These are phyloP conservation scores for Halcyon chelicuti DNA, from an alignment of 2,797 vertebrate species.

Conservation along the genomic window DNA sequence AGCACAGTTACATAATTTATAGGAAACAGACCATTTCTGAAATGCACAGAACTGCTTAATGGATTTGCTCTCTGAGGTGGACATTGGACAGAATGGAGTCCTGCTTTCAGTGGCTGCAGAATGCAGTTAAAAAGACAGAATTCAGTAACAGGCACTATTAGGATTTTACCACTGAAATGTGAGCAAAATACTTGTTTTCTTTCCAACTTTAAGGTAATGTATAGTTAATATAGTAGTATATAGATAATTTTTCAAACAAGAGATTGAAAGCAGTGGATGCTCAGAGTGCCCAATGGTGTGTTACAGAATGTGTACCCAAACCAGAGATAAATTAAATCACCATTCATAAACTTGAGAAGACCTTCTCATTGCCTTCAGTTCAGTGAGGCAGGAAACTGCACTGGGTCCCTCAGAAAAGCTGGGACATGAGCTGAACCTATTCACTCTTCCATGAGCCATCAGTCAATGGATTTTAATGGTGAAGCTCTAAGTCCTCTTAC, in stretches of 20 bases:
- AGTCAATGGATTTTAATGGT: background rate
- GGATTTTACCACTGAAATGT: background rate
- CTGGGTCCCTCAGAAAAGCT: background rate
- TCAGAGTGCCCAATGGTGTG: background rate
- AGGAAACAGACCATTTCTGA: constrained; percentile 53
- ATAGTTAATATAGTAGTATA: background rate
- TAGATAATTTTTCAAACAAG: background rate
- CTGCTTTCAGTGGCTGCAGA: background rate
- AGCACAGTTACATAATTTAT: constrained; percentile 37
- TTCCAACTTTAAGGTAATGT: background rate
- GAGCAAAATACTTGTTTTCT: background rate
- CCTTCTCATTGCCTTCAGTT: background rate
- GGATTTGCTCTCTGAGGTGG: constrained; percentile 55
- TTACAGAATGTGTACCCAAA: background rate
- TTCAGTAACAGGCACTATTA: background rate
- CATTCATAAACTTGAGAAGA: background rate
- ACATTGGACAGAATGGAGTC: background rate
- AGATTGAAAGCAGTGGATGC: background rate
- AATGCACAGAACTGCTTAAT: constrained; percentile 60
- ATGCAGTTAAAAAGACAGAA: background rate
- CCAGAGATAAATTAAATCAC: background rate
- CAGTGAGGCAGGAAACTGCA: background rate
- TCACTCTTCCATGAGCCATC: background rate
- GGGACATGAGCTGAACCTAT: background rate
- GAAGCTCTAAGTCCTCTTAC: background rate